Conservation (phyloP, 2,797 vertebrate genomes). For the Holocentrus rufus region DNA sequence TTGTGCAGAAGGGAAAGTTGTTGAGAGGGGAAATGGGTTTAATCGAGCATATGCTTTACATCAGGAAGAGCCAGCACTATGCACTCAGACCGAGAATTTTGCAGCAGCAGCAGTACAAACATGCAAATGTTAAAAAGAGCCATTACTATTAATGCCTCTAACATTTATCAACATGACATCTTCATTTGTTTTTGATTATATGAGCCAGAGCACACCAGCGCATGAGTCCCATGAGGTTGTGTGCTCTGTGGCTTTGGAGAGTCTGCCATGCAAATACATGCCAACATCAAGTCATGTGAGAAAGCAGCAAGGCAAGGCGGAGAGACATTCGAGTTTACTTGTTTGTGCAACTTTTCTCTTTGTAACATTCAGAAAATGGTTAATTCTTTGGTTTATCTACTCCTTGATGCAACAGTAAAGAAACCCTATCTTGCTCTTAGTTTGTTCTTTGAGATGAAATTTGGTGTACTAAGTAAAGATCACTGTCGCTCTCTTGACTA, state of each 20-base stretch:
- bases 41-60: too few species aligned
- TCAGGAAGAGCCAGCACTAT: too few species aligned
- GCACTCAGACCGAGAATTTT: too few species aligned
- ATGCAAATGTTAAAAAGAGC: too few species aligned
- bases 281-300: neutral
- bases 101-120: too few species aligned
- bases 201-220: too few species aligned
- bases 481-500: neutral
- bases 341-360: neutral
- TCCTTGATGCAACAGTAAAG: neutral
- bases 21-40: too few species aligned
- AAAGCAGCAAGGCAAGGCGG: neutral
- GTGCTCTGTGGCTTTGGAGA: neutral
- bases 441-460: neutral
- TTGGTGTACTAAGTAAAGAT: neutral
- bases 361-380: neutral
- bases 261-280: neutral
- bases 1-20: too few species aligned
- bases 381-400: neutral
- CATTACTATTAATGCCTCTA: too few species aligned
- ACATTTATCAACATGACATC: too few species aligned
- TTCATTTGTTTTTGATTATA: too few species aligned
- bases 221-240: neutral
- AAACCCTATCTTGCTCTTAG: neutral
- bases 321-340: neutral